Evolutionary conservation across 2,888 invertebrate genomes (phyloP).

Genomic region (Syrphus vitripennis): DNA sequence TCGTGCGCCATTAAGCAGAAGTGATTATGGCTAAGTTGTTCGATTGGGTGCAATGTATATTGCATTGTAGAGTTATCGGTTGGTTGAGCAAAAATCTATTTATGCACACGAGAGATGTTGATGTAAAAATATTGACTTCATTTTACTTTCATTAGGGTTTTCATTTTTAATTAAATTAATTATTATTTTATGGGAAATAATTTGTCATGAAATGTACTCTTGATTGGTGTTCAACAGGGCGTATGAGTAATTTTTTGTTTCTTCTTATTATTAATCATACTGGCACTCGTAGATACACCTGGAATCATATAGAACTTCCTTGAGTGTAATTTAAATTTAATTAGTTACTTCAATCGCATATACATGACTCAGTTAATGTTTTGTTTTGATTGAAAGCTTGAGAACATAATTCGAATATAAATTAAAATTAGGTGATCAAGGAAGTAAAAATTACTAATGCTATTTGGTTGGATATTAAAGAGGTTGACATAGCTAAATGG

Average conservation of each 20-base stretch:
- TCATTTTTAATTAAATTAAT: slow-evolving; percentile 27
- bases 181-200: background rate
- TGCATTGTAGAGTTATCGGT: slow-evolving; percentile 15
- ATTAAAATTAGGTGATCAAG: too few relatives aligned
- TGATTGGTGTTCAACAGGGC: slow-evolving; percentile 41
- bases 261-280: background rate
- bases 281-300: background rate
- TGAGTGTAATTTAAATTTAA: background rate
- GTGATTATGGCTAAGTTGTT: slow-evolving; percentile 1
- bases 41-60: background rate
- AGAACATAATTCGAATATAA: too few relatives aligned
- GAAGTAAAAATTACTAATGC: too few relatives aligned
- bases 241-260: slow-evolving; percentile 38
- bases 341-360: background rate
- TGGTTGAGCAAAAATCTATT: slow-evolving; percentile 3
- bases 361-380: too few relatives aligned
- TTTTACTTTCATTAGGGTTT: slow-evolving; percentile 43
- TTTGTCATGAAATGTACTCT: slow-evolving; percentile 3
- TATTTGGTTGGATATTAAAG: too few relatives aligned
- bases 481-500: too few relatives aligned
- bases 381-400: too few relatives aligned
- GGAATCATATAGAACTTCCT: background rate
- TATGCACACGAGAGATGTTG: background rate
- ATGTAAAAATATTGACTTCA: slow-evolving; percentile 4
- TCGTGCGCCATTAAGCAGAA: slow-evolving; percentile 35